Percentiles rank a stretch among this genome's conserved stretches.
Conservation (phyloP, 1,140 invertebrate genomes). For the Limonius californicus region DNA sequence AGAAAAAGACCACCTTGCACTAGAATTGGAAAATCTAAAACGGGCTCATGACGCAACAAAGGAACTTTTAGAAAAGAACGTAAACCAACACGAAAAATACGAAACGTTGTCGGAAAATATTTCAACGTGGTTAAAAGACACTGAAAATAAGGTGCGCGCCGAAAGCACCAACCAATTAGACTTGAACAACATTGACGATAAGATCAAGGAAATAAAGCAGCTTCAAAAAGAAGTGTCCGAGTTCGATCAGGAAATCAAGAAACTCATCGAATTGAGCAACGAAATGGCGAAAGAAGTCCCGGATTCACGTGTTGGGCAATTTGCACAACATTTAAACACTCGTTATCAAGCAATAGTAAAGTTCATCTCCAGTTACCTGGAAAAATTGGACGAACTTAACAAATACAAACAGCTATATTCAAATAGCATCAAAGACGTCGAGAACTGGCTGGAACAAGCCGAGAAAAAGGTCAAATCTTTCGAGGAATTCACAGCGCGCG, state of each 20-base stretch:
- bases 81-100: conserved; percentile 76
- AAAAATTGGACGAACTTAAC: conserved; percentile 64
- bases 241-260: conserved; percentile 63
- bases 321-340: conserved; percentile 70
- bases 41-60: conserved; percentile 66
- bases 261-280: conserved; percentile 64
- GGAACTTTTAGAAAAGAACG: conserved; percentile 64
- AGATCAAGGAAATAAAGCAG: conserved; percentile 64
- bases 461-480: conserved; percentile 68
- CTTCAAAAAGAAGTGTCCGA: conserved; percentile 61
- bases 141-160: conserved; percentile 72
- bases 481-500: conserved; percentile 60
- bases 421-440: conserved; percentile 64
- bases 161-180: conserved; percentile 70
- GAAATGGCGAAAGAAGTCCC: conserved; percentile 72
- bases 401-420: conserved; percentile 64
- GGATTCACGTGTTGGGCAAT: conserved; percentile 75
- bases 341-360: conserved; percentile 74
- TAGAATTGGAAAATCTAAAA: conserved; percentile 67
- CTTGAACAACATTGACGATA: conserved; percentile 64
- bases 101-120: conserved; percentile 73
- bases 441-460: conserved; percentile 74
- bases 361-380: conserved; percentile 64
- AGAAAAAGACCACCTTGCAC: conserved; percentile 61
- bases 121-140: conserved; percentile 80